Evolutionary conservation across 2,797 vertebrate genomes (phyloP), one percentile per base, ranked within the genome.

Genomic region (Peromyscus attwateri): DNA sequence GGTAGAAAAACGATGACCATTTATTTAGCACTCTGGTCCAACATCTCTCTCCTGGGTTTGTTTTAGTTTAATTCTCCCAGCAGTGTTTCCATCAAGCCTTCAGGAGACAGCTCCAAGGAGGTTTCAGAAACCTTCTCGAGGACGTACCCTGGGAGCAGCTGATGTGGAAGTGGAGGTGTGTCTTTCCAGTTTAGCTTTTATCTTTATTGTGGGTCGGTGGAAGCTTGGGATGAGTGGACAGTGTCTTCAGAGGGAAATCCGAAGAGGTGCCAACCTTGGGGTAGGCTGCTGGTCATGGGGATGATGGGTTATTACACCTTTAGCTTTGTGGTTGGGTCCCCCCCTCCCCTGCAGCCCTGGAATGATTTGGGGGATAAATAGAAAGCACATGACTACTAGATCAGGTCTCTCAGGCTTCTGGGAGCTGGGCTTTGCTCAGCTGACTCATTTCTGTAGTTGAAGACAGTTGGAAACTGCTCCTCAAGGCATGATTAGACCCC

Each of bases 1-100:
- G 73, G 29, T 76, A 89, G 64, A 57, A 93, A 93, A 89, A 89
- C 57, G 89, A 66, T n/a, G 92, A 91, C 64, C 14, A 49, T 70
- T 92, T 89, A 76, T 52, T 7, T 49, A 89, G 85, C 17, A 64
- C n/a, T 77, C 37, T 71, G 83, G 64, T 79, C 91, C 77, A 34
- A 46, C 81, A 83, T 83, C 83, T 81, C 25, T 90, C 92, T 88
- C 19, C 75, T 27, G 73, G 27, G 34, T 31, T 40, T 34, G n/a
- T 91, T 95, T 90, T 70, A 46, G 83, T 73, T 91, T 60, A 73
- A 43, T 79, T 55, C 70, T 49, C 64, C 19, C 23, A 49, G 13
- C 34, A 71, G 49, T 60, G 49, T 75, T 92, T 93, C 62, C 46
- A 62, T 77, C 81, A 83, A 23, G 49, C 34, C n/a, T 43, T 83